A percentile compares a stretch with the other conserved stretches of the same genome.
phyloP scores from a whole-genome alignment of 2,797 vertebrate species.

The Rhinichthys osculus region DNA sequence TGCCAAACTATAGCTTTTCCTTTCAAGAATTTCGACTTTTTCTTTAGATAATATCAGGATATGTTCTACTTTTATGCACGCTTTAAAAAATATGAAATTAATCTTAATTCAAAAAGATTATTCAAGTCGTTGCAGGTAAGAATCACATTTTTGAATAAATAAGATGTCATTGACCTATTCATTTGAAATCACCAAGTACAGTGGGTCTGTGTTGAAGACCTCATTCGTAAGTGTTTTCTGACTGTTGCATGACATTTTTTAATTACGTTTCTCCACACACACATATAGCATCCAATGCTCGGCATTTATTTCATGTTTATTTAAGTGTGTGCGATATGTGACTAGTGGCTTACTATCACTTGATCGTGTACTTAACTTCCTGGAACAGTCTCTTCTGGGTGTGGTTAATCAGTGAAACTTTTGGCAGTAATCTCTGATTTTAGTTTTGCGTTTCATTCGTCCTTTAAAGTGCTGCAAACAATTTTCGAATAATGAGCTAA shows the following conservation, averaged over 20 bases:
- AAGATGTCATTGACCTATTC: not conserved
- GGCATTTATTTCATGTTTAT: conserved; percentile 5
- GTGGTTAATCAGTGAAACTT: not conserved
- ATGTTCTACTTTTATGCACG: not conserved
- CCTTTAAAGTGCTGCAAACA: conserved; percentile 15
- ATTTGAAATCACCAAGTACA: not conserved
- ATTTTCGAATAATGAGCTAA: conserved; percentile 43
- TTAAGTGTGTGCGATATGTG: not conserved
- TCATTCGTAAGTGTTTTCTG: not conserved
- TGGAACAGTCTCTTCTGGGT: conserved; percentile 15
- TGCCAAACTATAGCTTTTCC: not conserved
- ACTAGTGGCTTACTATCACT: conserved; percentile 21
- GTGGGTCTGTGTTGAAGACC: not conserved
- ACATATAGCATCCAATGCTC: not conserved
- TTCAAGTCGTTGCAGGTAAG: not conserved
- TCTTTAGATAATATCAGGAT: not conserved
- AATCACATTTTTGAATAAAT: not conserved
- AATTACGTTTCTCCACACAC: not conserved
- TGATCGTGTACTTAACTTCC: conserved; percentile 5
- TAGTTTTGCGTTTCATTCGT: conserved; percentile 21
- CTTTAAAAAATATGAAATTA: not conserved
- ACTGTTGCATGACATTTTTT: conserved; percentile 3
- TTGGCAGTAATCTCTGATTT: conserved; percentile 28
- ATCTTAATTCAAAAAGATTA: not conserved
- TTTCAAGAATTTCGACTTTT: not conserved